These are phyloP conservation scores for Phaonia tiefii DNA, from an alignment of 2,888 invertebrate genomes.

Conservation along the genomic window DNA sequence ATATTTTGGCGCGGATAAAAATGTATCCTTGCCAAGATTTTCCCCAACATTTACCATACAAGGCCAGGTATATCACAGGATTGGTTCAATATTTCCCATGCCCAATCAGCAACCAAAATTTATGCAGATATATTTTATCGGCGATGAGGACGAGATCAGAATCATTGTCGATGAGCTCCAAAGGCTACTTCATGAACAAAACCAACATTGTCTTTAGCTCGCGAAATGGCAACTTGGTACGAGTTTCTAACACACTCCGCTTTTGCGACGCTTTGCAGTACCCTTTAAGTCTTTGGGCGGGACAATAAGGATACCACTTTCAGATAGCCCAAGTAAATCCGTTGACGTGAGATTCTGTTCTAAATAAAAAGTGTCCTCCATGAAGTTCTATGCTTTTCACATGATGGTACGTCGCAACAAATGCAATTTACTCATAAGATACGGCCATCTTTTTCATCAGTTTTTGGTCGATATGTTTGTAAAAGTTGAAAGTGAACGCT, in stretches of 20 bases:
- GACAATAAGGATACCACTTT: not conserved
- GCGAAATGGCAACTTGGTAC: slow-evolving; percentile 72
- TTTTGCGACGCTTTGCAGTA: not conserved
- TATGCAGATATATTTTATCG: slow-evolving; percentile 30
- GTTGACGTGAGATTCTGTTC: not conserved
- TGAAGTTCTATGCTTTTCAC: slow-evolving; percentile 51
- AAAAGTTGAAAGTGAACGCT: slow-evolving; percentile 75
- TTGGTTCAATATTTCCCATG: slow-evolving; percentile 1
- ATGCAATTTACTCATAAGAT: slow-evolving; percentile 67
- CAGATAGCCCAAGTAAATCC: slow-evolving; percentile 16
- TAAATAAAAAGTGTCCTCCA: slow-evolving; percentile 35
- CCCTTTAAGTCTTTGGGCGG: not conserved
- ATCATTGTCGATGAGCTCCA: not conserved
- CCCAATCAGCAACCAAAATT: not conserved
- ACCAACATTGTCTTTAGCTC: slow-evolving; percentile 73
- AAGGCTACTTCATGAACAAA: slow-evolving; percentile 69
- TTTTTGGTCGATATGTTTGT: slow-evolving; percentile 76
- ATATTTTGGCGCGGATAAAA: too few relatives aligned
- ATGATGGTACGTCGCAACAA: slow-evolving; percentile 40
- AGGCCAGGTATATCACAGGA: slow-evolving; percentile 16
- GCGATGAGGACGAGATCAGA: slow-evolving; percentile 12
- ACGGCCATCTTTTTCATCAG: slow-evolving; percentile 73
- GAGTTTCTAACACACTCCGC: slow-evolving; percentile 51
- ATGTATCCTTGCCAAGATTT: too few relatives aligned
- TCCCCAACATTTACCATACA: slow-evolving; percentile 10